These are phyloP conservation scores for Rhodophaea formosa DNA, from an alignment of 2,888 invertebrate genomes.

Conservation along the genomic window DNA sequence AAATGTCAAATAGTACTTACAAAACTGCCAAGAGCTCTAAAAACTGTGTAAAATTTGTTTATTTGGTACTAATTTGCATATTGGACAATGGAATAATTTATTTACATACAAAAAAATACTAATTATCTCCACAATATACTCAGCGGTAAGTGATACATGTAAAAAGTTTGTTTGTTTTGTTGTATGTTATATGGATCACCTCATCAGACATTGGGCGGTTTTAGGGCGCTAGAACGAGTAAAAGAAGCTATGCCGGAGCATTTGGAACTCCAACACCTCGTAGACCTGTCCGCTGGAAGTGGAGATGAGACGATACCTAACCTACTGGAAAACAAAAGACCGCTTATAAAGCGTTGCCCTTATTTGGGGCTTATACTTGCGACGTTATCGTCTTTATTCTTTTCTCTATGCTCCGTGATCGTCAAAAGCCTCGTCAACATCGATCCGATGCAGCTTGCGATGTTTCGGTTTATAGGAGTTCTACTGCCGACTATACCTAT, in stretches of 20 bases:
- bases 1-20: no score
- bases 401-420: slow-evolving; percentile 94
- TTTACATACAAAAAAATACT: neutral
- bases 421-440: slow-evolving; percentile 93
- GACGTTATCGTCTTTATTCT: slow-evolving; percentile 92
- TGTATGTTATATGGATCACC: neutral
- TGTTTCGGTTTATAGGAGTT: slow-evolving; percentile 93
- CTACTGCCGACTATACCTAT: slow-evolving; percentile 93
- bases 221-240: neutral
- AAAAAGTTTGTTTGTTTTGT: neutral
- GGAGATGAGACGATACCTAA: slow-evolving; percentile 72
- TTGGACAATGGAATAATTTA: neutral
- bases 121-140: neutral
- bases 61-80: neutral
- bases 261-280: slow-evolving; percentile 89
- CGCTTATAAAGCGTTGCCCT: slow-evolving; percentile 82
- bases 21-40: no score
- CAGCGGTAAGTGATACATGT: neutral
- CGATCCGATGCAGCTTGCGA: slow-evolving; percentile 93
- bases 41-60: no score
- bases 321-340: slow-evolving; percentile 70
- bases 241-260: slow-evolving; percentile 84
- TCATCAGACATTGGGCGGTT: neutral
- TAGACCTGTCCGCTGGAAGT: slow-evolving; percentile 81
- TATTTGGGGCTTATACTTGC: slow-evolving; percentile 92